Conservation (phyloP, 2,113 vertebrate genomes). For the Oenanthe melanoleuca region DNA sequence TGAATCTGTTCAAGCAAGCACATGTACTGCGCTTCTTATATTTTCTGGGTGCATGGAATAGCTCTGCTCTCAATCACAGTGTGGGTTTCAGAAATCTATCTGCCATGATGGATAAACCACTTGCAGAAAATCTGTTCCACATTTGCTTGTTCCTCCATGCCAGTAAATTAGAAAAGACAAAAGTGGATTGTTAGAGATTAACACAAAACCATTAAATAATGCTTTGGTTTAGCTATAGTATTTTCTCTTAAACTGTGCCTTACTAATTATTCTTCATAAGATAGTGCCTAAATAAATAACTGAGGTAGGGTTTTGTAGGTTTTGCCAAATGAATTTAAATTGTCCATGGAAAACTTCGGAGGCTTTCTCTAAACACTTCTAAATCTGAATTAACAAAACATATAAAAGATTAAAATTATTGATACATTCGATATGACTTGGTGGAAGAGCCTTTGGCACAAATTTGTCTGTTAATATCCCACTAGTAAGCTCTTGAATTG, state of each 20-base stretch:
- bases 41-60: neutral
- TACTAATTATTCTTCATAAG: neutral
- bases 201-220: neutral
- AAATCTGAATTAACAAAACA: neutral
- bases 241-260: neutral
- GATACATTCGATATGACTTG: neutral
- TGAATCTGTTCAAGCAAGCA: neutral
- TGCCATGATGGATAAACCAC: conserved; percentile 13
- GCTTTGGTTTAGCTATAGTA: neutral
- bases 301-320: neutral
- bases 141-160: neutral
- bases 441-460: neutral
- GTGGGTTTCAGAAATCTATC: neutral
- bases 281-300: neutral
- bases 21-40: neutral
- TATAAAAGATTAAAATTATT: neutral
- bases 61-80: neutral
- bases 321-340: neutral
- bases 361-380: neutral
- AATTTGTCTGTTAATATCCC: neutral
- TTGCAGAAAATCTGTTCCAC: conserved; percentile 25
- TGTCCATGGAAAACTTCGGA: neutral
- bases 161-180: conserved; percentile 13
- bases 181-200: neutral
- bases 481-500: neutral